Evolutionary conservation across 2,113 vertebrate genomes (phyloP), one percentile per base, ranked within the genome.

Genomic region (Saimiri boliviensis): DNA sequence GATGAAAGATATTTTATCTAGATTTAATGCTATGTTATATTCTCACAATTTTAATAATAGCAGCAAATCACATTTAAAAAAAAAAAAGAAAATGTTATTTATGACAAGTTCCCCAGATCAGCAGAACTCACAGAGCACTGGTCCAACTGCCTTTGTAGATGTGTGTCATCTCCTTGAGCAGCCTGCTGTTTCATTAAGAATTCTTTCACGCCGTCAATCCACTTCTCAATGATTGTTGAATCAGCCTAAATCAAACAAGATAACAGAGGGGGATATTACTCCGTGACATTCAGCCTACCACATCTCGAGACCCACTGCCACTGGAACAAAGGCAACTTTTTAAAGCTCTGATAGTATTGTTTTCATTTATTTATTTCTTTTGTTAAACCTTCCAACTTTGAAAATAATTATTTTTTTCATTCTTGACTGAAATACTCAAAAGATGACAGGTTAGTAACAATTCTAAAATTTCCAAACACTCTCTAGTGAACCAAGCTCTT

Each of bases 191-290:
- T 98, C 92, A 98, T 98, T 97, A 99, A 96, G 94, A 99, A 98
- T 60, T 98, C 99, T 98, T 99, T 99, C 85, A 99, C 99, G 1
- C 97, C 98, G 89, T 99, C 99, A 95, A 99, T 94, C 99, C 99
- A 99, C 74, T 98, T 99, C 89, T 99, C 98, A 91, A 99, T 97
- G 86, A 99, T 97, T 98, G 99, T 97, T 21, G 98, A 98, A 97
- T 99, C 98, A 80, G 99, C 97, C 99, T 99, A 96, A 94, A 98
- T 74, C 3, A 30, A 98, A 98, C 12, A 97, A 0, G 98, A 74
- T 42, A 97, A 80, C n/a, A 89, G 93, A 96, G 20, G 83, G 7
- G 56, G 49, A 97, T 91, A 97, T 66, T 96, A 89, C 21, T 63
- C 4, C 9, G 0, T 37, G 56, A 74, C 92, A 40, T 94, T 91